These are phyloP conservation scores for Eristalis intricaria DNA, from an alignment of 2,888 invertebrate genomes.

Conservation along the genomic window DNA sequence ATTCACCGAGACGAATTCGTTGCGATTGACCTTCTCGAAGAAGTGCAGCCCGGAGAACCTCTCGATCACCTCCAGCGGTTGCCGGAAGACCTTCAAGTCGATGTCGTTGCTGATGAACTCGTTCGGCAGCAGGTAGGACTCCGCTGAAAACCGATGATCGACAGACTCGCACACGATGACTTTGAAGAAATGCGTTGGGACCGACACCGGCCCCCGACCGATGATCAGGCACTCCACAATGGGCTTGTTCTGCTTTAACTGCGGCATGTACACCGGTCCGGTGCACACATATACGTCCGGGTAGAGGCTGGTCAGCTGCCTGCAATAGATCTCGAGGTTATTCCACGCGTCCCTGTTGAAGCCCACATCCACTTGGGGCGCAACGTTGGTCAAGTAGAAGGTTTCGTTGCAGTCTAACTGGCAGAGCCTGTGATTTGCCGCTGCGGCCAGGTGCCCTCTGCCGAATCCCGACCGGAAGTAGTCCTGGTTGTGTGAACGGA, in stretches of 20 bases:
- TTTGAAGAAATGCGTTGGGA: constrained; percentile 99
- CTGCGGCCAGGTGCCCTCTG: constrained; percentile 97
- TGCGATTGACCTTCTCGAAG: constrained; percentile 90
- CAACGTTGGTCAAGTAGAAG: constrained; percentile 95
- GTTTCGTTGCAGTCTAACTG: constrained; percentile 94
- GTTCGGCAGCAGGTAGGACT: constrained; percentile 97
- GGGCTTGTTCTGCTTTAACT: constrained; percentile 88
- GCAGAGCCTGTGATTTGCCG: constrained; percentile 92
- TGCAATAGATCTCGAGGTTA: constrained; percentile 90
- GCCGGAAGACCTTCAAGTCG: constrained; percentile 88
- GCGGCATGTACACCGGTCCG: constrained; percentile 93
- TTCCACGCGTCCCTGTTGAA: constrained; percentile 96
- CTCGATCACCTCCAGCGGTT: constrained; percentile 94
- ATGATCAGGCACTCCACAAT: constrained; percentile 96
- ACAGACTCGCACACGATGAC: constrained; percentile 90
- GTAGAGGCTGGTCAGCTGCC: constrained; percentile 87
- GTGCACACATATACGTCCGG: constrained; percentile 94
- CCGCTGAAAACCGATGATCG: constrained; percentile 89
- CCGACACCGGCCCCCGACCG: constrained; percentile 94
- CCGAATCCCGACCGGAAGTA: constrained; percentile 95
- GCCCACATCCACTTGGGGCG: constrained; percentile 96
- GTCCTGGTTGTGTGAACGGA: constrained; percentile 90
- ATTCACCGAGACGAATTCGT: constrained; percentile 82
- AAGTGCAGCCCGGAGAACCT: constrained; percentile 94
- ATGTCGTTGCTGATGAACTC: constrained; percentile 88